Evolutionary conservation across 2,113 vertebrate genomes (phyloP), one percentile per base, ranked within the genome.

Genomic region (Ahaetulla prasina): DNA sequence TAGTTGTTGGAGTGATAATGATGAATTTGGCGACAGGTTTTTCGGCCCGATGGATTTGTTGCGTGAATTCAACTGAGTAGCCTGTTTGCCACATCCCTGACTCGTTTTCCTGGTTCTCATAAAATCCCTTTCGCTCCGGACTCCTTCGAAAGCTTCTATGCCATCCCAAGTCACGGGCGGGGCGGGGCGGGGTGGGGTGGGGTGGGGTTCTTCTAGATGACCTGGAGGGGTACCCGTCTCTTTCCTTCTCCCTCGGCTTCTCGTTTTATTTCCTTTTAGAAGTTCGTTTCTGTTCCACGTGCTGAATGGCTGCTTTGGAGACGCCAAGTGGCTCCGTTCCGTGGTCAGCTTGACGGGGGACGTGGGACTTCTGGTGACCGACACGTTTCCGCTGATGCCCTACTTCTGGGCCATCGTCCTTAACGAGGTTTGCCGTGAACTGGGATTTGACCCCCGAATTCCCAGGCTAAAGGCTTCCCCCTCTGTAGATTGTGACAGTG

Each of bases 381-480:
- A 93, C 0, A 6, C 63, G 0, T 9, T 94, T 10, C 94, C 94
- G 0, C 84, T 89, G 53, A 92, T 92, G 6, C 94, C 91, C 0
- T 97, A 91, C 91, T 95, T 96, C 95, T 96, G 96, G 93, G 93
- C 95, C 25, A 91, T 94, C 47, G 49, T 60, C 43, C 8, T 95
- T 88, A 92, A 86, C 0, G 43, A 95, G 95, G 94, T 95, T 43
- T 43, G 93, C 1, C 2, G 22, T 0, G 0, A 84, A 18, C 45
- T n/a, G 0, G n/a, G 68, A 3, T n/a, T n/a, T 0, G 60, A 8
- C 14, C 1, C 6, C 16, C 0, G 63, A 39, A 25, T 14, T 14
- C 14, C 27, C 18, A 4, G 4, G 14, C 5, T 2, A 12, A 35
- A n/a, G n/a, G 52, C 6, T 60, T 30, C 27, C 20, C n/a, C n/a